Conservation (phyloP, 1,140 invertebrate species). For the Nymphalis io region DNA sequence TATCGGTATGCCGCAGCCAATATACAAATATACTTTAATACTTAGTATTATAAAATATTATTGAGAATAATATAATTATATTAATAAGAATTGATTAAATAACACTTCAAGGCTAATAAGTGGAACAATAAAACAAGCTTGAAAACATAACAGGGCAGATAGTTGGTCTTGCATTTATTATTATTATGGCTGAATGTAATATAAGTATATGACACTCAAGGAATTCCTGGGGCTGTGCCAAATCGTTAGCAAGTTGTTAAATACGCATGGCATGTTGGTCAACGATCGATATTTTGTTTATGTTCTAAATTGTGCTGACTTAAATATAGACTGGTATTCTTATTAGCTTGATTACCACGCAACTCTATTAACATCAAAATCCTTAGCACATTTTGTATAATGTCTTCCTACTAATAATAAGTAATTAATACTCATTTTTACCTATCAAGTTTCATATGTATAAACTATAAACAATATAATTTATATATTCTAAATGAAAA, state of each 20-base stretch:
- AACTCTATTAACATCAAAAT: constrained; percentile 4
- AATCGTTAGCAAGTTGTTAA: constrained; percentile 67
- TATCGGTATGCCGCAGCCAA: constrained; percentile 45
- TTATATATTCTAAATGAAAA: too few relatives aligned
- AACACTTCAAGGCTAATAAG: too few relatives aligned
- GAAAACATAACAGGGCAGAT: constrained; percentile 21
- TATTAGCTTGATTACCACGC: constrained; percentile 6
- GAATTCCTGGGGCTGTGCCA: constrained; percentile 69
- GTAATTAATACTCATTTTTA: neutral
- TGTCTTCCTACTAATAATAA: neutral
- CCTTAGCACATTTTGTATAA: neutral
- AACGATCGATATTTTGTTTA: constrained; percentile 70
- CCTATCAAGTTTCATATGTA: too few relatives aligned
- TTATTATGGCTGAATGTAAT: constrained; percentile 28
- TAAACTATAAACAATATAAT: too few relatives aligned
- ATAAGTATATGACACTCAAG: constrained; percentile 53
- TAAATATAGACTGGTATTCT: constrained; percentile 21
- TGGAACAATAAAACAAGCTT: constrained; percentile 10
- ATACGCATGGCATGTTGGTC: constrained; percentile 70
- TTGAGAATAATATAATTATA: too few relatives aligned
- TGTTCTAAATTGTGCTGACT: constrained; percentile 45
- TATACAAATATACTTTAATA: constrained; percentile 13
- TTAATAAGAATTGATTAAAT: too few relatives aligned
- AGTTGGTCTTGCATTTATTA: constrained; percentile 31
- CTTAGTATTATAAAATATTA: neutral